Evolutionary conservation across 1,140 invertebrate species (phyloP), one percentile per base, ranked within the genome.

Genomic region (Gonatopus flavifemur): DNA sequence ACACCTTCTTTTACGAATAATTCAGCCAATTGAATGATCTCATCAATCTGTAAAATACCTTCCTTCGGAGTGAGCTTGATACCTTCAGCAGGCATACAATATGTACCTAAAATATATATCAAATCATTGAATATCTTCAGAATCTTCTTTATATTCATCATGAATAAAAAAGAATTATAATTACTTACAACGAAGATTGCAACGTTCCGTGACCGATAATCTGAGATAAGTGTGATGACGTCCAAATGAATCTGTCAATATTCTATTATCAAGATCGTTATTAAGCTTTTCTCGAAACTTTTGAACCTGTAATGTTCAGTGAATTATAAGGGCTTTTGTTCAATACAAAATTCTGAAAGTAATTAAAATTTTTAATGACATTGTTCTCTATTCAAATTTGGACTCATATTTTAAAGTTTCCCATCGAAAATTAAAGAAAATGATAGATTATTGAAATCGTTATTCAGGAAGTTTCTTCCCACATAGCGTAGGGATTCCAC

Each of bases 51-150:
- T 24, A 99, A 77, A 40, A 99, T 78, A 50, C 88, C 79, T 13
- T 83, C 72, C 60, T 86, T 88, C 46, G 85, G 80, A 30, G 90
- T 87, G 21, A 99, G 76, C 28, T 85, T 78, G 38, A 98, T 91
- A 18, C 97, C 97, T 75, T 96, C 93, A 28, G 86, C 88, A 18
- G 96, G 96, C 96, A 98, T 98, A 72, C 96, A 98, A 72, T 98
- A 98, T 40, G 86, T 83, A 79, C 92, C 92, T 94, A 21, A 30
- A 25, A 35, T 46, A 20, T 24, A 6, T 55, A 44, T 18, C 6
- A 15, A 12, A 31, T n/a, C n/a, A n/a, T n/a, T n/a, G n/a, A n/a
- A n/a, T 12, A 52, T 12, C 10, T 7, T n/a, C 6, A 28, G 25
- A 28, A 28, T 28, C 6, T 28, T 28, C 6, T 7, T 28, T 7